phyloP scores from a whole-genome alignment of 2,113 vertebrate species.

The Rostratula benghalensis region DNA sequence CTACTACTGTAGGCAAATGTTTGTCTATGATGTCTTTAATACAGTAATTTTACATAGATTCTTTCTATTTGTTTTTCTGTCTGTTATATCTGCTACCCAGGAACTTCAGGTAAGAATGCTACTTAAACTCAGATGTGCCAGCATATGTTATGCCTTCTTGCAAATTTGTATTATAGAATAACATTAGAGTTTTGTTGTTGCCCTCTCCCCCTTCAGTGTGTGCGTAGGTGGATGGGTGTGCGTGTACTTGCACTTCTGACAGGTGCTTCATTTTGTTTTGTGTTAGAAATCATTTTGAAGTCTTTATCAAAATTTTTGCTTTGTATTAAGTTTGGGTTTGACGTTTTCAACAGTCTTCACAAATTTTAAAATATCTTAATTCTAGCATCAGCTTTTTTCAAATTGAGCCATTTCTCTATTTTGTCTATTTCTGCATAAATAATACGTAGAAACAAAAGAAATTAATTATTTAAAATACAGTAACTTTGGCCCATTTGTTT shows the following conservation, averaged over 20 bases:
- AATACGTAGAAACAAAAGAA: neutral
- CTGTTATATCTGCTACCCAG: constrained; percentile 87
- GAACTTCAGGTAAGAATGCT: constrained; percentile 93
- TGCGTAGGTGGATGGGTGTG: neutral
- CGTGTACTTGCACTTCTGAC: constrained; percentile 1
- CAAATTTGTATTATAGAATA: constrained; percentile 64
- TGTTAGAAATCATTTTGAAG: constrained; percentile 24
- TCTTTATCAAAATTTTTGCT: neutral
- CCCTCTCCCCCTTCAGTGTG: neutral
- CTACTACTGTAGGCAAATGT: constrained; percentile 56
- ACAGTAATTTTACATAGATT: constrained; percentile 79
- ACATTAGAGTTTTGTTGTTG: constrained; percentile 57
- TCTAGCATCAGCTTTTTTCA: neutral
- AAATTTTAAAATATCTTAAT: neutral
- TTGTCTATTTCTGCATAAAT: neutral
- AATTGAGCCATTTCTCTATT: neutral
- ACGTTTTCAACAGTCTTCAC: neutral
- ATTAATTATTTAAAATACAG: neutral
- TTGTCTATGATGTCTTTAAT: constrained; percentile 55
- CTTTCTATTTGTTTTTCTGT: constrained; percentile 86
- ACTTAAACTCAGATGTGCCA: constrained; percentile 67
- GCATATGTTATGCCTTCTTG: constrained; percentile 62
- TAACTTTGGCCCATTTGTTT: neutral
- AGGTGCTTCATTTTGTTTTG: constrained; percentile 15
- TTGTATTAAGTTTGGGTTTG: constrained; percentile 19